Evolutionary conservation across 2,888 invertebrate genomes (phyloP).

Genomic region (Teleogryllus oceanicus): DNA sequence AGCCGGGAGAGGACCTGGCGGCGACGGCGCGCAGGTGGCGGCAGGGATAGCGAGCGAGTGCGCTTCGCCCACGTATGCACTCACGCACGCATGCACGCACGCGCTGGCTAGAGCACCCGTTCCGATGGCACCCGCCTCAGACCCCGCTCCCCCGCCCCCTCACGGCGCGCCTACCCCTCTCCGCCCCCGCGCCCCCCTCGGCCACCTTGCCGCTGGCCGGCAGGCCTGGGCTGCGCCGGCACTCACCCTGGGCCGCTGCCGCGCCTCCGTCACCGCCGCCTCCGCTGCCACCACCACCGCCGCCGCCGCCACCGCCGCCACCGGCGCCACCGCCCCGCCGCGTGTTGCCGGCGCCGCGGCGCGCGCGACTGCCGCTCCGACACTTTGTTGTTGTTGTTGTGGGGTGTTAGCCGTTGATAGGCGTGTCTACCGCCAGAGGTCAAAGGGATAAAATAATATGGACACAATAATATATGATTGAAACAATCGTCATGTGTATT

Average conservation of each 20-base stretch:
- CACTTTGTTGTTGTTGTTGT: neutral
- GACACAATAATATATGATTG: slow-evolving; percentile 18
- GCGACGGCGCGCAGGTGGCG: neutral
- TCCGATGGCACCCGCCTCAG: too few species aligned
- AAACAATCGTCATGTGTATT: slow-evolving; percentile 4
- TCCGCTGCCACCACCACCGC: neutral
- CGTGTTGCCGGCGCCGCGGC: neutral
- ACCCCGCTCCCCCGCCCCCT: too few species aligned
- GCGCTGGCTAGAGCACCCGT: too few species aligned
- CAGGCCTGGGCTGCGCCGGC: neutral
- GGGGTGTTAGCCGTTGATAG: neutral
- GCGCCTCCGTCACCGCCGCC: neutral
- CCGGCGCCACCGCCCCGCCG: neutral
- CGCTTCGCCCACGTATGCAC: too few species aligned
- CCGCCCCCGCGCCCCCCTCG: neutral
- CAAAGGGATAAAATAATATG: slow-evolving; percentile 7
- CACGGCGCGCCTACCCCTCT: neutral
- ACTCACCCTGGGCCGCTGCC: neutral
- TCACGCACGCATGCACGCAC: too few species aligned
- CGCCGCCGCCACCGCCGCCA: neutral
- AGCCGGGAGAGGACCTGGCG: neutral
- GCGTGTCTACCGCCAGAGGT: slow-evolving; percentile 9
- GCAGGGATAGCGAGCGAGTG: too few species aligned
- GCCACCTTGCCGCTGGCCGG: neutral
- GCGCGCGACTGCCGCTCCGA: neutral